Evolutionary conservation across 2,888 invertebrate species (phyloP), one percentile per base, ranked within the genome.

Genomic region (Corythucha ciliata): DNA sequence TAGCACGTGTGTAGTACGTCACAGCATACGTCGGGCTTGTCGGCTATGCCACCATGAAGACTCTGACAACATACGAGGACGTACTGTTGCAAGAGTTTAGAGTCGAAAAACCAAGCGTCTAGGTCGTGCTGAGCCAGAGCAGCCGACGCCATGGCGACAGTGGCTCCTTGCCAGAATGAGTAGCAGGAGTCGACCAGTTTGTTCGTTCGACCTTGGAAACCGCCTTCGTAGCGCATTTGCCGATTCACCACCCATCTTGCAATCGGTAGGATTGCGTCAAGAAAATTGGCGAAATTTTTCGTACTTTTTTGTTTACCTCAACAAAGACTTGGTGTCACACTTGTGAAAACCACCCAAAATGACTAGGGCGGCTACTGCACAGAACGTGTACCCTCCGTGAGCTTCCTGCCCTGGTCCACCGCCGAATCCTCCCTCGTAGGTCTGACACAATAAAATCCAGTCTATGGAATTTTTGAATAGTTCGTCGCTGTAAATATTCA

Each of bases 301-400:
- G n/a, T n/a, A n/a, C n/a, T n/a, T n/a, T n/a, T n/a, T n/a, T n/a
- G n/a, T n/a, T 53, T 37, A 48, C 34, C 34, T 79, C 65, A 87
- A 68, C 50, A 96, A 70, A 5, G 82, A 75, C 65, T 81, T 77
- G 48, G 83, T 69, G 69, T 91, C 81, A 70, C 86, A 85, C 24
- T 83, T 70, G 60, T 81, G 72, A 32, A 82, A 77, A 64, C 80
- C 79, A 58, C 82, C 80, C 14, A 99, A 72, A 54, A 99, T 71
- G 3, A 86, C 79, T 37, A 99, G 73, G 1, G 90, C 79, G 47
- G 97, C 93, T 56, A 96, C 76, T 1, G 90, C 97, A 75, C 98
- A 99, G 70, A 91, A 98, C 1, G 96, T 84, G 69, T 98, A 98
- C n/a, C 98, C 98, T 2, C 98, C 98, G 72, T 98, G 98, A 5